phyloP scores from a whole-genome alignment of 2,113 vertebrate genomes.

The Eulemur rufifrons region DNA sequence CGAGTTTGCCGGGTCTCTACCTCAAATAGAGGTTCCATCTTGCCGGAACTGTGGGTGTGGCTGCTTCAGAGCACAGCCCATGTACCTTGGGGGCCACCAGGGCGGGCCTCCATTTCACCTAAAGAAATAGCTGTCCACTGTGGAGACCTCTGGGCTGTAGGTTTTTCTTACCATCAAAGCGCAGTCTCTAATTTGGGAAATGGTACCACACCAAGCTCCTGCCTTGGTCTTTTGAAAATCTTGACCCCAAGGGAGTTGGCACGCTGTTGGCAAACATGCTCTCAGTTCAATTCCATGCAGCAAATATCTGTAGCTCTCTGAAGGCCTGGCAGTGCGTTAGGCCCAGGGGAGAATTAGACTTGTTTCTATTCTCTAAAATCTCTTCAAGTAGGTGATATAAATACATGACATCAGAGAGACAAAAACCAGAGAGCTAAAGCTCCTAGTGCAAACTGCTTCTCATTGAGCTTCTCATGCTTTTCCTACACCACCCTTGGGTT shows the following conservation, averaged over 20 bases:
- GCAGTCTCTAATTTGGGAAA: neutral
- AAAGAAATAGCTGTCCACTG: neutral
- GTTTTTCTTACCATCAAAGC: neutral
- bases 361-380: slow-evolving; percentile 1
- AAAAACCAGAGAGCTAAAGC: neutral
- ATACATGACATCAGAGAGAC: neutral
- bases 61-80: accelerated
- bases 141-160: neutral
- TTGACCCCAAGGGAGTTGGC: neutral
- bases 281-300: neutral
- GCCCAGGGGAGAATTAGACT: neutral
- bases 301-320: neutral
- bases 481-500: neutral
- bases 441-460: neutral
- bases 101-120: neutral
- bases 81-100: neutral
- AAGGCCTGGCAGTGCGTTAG: neutral
- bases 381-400: slow-evolving; percentile 1
- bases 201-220: neutral
- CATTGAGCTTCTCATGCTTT: neutral
- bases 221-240: neutral
- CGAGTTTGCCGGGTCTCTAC: neutral
- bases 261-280: neutral
- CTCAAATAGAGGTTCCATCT: neutral
- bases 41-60: neutral